phyloP scores from a whole-genome alignment of 2,113 vertebrate genomes.

The Serilophus lunatus region DNA sequence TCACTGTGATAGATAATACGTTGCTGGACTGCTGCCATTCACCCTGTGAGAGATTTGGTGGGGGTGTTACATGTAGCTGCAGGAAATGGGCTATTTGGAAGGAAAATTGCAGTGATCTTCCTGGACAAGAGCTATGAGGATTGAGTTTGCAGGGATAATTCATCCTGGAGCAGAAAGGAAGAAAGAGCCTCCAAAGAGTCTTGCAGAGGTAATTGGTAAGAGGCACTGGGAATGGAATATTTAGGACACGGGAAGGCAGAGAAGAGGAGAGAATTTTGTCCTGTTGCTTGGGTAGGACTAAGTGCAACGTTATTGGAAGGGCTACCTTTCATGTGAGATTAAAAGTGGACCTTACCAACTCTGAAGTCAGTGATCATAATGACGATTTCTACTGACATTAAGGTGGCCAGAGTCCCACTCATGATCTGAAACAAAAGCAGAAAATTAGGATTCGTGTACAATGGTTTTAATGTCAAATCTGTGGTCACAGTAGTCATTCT shows the following conservation, averaged over 20 bases:
- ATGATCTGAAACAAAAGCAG: conserved; percentile 1
- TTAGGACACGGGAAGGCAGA: not conserved
- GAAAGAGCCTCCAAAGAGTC: conserved; percentile 29
- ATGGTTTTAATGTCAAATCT: not conserved
- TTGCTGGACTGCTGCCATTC: not conserved
- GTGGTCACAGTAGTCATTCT: not conserved
- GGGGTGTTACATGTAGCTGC: not conserved
- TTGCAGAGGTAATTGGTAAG: conserved; percentile 43
- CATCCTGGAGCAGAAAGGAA: conserved; percentile 34
- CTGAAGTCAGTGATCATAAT: not conserved
- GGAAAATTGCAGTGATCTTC: conserved; percentile 35
- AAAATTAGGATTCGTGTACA: not conserved
- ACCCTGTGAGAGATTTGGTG: not conserved
- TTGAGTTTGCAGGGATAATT: conserved; percentile 36
- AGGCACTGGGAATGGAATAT: conserved; percentile 28
- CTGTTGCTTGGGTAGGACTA: not conserved
- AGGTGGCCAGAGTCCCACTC: not conserved
- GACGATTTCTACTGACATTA: not conserved
- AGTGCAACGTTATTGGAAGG: not conserved
- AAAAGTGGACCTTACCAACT: not conserved
- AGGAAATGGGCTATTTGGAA: conserved; percentile 42
- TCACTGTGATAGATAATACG: not conserved
- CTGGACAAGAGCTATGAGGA: conserved; percentile 10
- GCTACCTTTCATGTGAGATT: not conserved
- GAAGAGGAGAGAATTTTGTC: not conserved